These are phyloP conservation scores for Pogona vitticeps DNA, from an alignment of 2,113 vertebrate genomes.

Conservation along the genomic window DNA sequence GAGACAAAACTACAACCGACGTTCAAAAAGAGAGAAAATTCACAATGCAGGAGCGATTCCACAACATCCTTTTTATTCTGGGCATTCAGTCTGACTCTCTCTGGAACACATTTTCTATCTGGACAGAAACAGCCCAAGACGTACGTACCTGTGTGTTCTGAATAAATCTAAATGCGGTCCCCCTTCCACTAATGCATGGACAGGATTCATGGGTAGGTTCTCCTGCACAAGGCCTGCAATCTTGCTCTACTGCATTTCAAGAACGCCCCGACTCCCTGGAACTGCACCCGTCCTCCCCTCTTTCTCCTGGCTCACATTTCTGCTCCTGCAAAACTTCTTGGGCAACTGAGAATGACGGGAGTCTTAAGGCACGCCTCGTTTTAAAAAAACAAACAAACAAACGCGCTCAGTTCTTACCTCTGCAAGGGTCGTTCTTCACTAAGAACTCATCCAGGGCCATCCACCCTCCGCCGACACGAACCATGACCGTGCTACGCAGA, in stretches of 20 bases:
- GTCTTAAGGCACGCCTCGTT: not conserved
- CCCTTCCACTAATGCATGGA: not conserved
- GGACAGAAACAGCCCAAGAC: not conserved
- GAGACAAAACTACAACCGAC: not conserved
- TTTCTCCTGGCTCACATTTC: too few species aligned
- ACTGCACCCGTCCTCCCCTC: not conserved
- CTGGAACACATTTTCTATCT: not conserved
- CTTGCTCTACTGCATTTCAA: not conserved
- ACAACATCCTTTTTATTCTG: not conserved
- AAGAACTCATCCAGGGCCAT: conserved; percentile 98
- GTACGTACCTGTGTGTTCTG: not conserved
- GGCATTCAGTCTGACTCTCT: too few species aligned
- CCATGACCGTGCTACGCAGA: conserved; percentile 97
- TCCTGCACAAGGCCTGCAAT: not conserved
- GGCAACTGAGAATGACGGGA: not conserved
- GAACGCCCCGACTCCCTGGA: not conserved
- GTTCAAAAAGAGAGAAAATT: not conserved
- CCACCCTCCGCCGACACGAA: conserved; percentile 96
- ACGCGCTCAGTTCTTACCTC: conserved; percentile 82
- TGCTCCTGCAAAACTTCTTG: not conserved
- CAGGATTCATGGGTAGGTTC: not conserved
- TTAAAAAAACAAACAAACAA: too few species aligned
- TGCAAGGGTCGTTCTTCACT: conserved; percentile 97
- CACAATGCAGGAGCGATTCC: not conserved
- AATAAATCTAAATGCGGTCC: not conserved